Conservation (phyloP, 2,888 invertebrate genomes). For the Mycalesis mineus region DNA sequence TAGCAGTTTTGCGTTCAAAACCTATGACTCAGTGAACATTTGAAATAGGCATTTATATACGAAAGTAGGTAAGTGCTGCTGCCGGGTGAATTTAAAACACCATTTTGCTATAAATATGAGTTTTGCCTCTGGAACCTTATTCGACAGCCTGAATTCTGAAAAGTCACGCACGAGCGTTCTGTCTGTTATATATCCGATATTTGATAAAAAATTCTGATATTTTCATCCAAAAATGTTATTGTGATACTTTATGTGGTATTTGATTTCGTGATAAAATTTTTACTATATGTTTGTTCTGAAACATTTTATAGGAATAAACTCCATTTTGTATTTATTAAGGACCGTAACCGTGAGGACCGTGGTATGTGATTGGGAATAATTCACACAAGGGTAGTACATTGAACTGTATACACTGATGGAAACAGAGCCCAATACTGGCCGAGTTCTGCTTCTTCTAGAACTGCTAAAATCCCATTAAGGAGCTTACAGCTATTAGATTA, state of each 20-base stretch:
- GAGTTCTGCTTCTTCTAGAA: no score
- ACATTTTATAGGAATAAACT: not conserved
- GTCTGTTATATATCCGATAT: not conserved
- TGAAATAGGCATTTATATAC: constrained; percentile 11
- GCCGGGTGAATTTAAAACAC: not conserved
- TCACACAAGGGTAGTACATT: no score
- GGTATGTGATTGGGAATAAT: no score
- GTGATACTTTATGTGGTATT: not conserved
- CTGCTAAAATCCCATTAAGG: no score
- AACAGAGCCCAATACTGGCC: no score
- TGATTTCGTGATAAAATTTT: not conserved
- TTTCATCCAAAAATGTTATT: not conserved
- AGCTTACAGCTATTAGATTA: no score
- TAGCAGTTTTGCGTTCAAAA: constrained; percentile 10
- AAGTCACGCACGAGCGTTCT: not conserved
- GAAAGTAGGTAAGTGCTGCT: constrained; percentile 7
- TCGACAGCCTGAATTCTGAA: not conserved
- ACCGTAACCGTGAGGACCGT: no score
- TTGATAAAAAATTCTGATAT: not conserved
- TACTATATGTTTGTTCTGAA: no score
- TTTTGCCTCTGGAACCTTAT: not conserved
- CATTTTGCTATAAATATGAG: constrained; percentile 2
- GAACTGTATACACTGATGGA: no score
- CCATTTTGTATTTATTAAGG: no score
- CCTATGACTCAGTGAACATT: constrained; percentile 12